These are phyloP conservation scores for Porites rus DNA, from an alignment of 92 coral and sea anemone genomes.

Conservation along the genomic window DNA sequence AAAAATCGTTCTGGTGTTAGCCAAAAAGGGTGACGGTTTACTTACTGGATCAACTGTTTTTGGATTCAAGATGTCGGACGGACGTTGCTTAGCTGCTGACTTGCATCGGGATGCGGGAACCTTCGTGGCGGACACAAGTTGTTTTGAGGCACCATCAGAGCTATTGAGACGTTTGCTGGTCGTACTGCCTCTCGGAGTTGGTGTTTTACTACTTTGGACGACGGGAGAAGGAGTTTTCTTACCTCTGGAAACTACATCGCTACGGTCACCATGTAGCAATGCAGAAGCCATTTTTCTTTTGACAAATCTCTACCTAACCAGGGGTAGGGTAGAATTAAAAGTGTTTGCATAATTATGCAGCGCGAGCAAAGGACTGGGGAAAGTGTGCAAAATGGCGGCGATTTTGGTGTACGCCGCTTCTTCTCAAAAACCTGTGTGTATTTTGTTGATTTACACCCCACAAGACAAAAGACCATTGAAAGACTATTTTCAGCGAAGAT, in stretches of 20 bases:
- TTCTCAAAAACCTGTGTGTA: background rate
- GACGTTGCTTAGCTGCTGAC: conserved; percentile 70
- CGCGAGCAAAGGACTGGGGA: background rate
- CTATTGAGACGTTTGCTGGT: conserved; percentile 78
- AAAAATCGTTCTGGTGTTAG: no score
- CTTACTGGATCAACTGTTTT: conserved; percentile 96
- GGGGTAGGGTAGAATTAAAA: background rate
- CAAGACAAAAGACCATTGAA: background rate
- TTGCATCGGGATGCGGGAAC: conserved; percentile 54
- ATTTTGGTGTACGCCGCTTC: no score
- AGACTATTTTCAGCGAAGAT: background rate
- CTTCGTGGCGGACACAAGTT: conserved; percentile 56
- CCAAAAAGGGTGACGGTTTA: background rate
- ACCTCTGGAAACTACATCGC: conserved; percentile 74
- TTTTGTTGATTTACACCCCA: background rate
- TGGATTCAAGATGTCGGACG: conserved; percentile 93
- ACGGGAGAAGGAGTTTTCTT: conserved; percentile 75
- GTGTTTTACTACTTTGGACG: conserved; percentile 56
- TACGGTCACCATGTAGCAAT: conserved; percentile 70
- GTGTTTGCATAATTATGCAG: no score
- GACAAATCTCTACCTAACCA: background rate
- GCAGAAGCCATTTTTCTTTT: conserved; percentile 80
- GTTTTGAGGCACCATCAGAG: conserved; percentile 71
- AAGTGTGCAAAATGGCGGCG: background rate
- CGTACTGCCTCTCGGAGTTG: conserved; percentile 50